Evolutionary conservation across 2,113 vertebrate genomes (phyloP).

Genomic region (Glareola pratincola): DNA sequence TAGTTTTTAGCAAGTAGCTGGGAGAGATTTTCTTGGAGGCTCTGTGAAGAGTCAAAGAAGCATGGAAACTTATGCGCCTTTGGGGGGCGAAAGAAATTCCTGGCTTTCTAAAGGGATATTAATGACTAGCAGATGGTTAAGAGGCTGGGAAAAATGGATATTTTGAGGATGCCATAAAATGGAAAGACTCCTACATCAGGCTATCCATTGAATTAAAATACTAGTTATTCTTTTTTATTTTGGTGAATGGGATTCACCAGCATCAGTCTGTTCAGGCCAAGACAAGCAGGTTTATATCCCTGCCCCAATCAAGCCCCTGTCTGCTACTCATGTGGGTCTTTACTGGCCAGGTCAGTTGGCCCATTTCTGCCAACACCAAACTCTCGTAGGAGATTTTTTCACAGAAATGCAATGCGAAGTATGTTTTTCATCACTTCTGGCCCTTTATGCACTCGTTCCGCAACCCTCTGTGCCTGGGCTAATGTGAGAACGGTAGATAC

Average conservation of each 20-base stretch:
- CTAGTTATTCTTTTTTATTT: neutral
- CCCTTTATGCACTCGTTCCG: neutral
- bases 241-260: neutral
- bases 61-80: neutral
- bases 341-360: neutral
- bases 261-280: neutral
- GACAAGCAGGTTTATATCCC: neutral
- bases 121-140: slow-evolving; percentile 38
- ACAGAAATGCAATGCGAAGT: neutral
- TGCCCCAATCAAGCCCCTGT: neutral
- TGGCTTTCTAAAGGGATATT: neutral
- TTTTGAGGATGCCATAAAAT: neutral
- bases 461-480: neutral
- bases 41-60: neutral
- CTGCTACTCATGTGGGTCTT: neutral
- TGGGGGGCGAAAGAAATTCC: neutral
- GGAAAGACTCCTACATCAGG: neutral
- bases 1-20: slow-evolving; percentile 5
- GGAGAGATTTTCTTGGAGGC: neutral
- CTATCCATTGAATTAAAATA: neutral
- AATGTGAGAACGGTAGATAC: neutral
- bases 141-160: neutral
- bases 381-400: neutral
- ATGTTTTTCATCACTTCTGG: neutral
- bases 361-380: neutral